Base-by-base conservation (phyloP, 2,888 invertebrate species). In the Drosophila mettleri region DNA sequence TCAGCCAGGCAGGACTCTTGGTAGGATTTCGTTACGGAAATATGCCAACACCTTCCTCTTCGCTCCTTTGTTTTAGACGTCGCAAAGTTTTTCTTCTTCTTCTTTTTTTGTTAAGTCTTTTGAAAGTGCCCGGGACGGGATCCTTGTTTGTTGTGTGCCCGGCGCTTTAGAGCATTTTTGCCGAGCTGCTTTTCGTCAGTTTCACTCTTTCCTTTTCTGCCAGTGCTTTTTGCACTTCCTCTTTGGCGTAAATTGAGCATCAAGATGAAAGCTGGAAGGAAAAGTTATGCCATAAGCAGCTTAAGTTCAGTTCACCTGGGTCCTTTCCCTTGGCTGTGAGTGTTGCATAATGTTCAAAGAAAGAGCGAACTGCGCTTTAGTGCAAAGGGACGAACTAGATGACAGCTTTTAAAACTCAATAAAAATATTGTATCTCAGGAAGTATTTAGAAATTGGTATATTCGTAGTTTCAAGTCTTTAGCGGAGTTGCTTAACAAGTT, bases 171-270 rank as follows among this genome's bases (percentile, higher is more conserved):
- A 36, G 49, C 71, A 43, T 58, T 45, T 63, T 69, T 65, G 72
- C 67, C 67, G 31, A 72, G 66, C 73, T 73, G 80, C 77, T 84
- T 86, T 84, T 70, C 81, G 82, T 85, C 52, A 63, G 22, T 52
- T 43, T 31, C 48, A 46, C 48, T 38, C 27, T 48, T 46, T 51
- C 20, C 24, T 18, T 29, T 29, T 2, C 41, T 20, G 6, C 39
- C 22, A 14, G 14, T 38, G 14, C 38, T 53, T 52, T 46, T 10
- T 45, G 43, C 43, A 16, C 27, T 61, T 36, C 34, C 45, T 38
- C 38, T 67, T 67, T 78, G 52, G 39, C 64, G 78, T 60, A 69
- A 79, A 84, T 81, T 74, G 72, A 69, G 80, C 82, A 69, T 69
- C 74, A 62, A 64, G 41, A 29, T 12, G 34, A 38, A 48, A 45